phyloP scores from a whole-genome alignment of 1,140 invertebrate genomes.

The Trichomalopsis sarcophagae region DNA sequence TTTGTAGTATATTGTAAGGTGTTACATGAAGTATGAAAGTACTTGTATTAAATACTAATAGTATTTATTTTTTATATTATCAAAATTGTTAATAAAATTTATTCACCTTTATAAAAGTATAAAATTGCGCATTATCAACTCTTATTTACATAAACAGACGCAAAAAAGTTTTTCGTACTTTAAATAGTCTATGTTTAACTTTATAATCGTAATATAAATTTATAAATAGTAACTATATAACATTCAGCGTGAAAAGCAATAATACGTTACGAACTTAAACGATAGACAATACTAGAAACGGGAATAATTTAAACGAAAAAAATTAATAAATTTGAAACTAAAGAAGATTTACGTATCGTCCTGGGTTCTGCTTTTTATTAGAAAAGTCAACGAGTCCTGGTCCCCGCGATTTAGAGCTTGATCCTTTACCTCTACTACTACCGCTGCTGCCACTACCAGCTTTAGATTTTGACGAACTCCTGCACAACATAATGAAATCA shows the following conservation, averaged over 20 bases:
- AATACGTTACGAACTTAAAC: constrained; percentile 10
- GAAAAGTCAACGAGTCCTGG: constrained; percentile 65
- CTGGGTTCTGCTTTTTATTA: constrained; percentile 62
- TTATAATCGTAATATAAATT: constrained; percentile 47
- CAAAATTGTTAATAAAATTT: constrained; percentile 28
- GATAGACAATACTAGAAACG: neutral
- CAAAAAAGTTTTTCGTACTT: constrained; percentile 22
- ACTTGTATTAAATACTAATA: constrained; percentile 31
- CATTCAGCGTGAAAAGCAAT: constrained; percentile 41
- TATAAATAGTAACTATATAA: constrained; percentile 33
- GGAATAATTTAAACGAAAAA: constrained; percentile 27
- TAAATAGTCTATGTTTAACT: constrained; percentile 1
- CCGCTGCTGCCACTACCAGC: constrained; percentile 17
- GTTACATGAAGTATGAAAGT: constrained; percentile 24
- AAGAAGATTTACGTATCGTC: constrained; percentile 58
- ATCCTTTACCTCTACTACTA: constrained; percentile 47
- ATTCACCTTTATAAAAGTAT: constrained; percentile 33
- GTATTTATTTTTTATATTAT: constrained; percentile 23
- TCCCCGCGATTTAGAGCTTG: constrained; percentile 41
- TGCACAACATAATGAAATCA: neutral
- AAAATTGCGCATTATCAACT: constrained; percentile 28
- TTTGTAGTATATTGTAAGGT: constrained; percentile 16
- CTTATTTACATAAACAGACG: constrained; percentile 31
- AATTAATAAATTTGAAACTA: constrained; percentile 43
- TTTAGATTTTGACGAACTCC: neutral